Base-by-base conservation (phyloP, 1,140 invertebrate species). In the Andrena cerasifolii region DNA sequence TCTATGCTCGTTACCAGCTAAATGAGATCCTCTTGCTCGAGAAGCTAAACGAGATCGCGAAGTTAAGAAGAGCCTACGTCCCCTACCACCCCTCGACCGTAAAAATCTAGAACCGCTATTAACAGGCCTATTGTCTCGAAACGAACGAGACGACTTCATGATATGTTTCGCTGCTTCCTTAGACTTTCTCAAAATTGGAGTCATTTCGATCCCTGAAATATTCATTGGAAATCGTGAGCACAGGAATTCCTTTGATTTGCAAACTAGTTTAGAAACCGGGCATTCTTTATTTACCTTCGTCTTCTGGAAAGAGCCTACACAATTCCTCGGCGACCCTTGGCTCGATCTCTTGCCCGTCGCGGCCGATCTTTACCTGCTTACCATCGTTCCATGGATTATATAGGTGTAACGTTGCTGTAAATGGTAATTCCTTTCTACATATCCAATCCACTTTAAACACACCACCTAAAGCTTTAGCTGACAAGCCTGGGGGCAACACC, bases 331-430 rank as follows among this genome's bases (percentile, higher is more conserved):
- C 99, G 77, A 99, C 97, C 89, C 96, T 95, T 16, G 98, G 98
- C 89, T 99, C 98, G 79, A 99, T 98, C 94, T 99, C 98, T 94
- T 99, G 99, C 21, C 99, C 99, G 94, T 99, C 99, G 85, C 99
- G 94, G 18, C 98, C 98, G 89, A 99, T 99, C 94, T 99, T 99
- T 0, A 99, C 98, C 65, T 98, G 98, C 93, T 99, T 99, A 43
- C 98, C 97, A 91, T 99, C 98, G 94, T 99, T 99, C 98, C 98
- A 99, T 5, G 98, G 96, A 94, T 99, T 99, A 87, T 98, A 98
- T 31, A 99, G 93, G 92, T 99, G 98, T 79, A 97, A 94, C 2
- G 98, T 99, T 79, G 96, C 96, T 74, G 95, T 96, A 86, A 99
- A 99, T 14, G 98, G 95, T 61, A 99, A 93, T 90, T 99, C 98